These are phyloP conservation scores for Balaeniceps rex DNA, from an alignment of 2,113 vertebrate genomes.

Conservation along the genomic window DNA sequence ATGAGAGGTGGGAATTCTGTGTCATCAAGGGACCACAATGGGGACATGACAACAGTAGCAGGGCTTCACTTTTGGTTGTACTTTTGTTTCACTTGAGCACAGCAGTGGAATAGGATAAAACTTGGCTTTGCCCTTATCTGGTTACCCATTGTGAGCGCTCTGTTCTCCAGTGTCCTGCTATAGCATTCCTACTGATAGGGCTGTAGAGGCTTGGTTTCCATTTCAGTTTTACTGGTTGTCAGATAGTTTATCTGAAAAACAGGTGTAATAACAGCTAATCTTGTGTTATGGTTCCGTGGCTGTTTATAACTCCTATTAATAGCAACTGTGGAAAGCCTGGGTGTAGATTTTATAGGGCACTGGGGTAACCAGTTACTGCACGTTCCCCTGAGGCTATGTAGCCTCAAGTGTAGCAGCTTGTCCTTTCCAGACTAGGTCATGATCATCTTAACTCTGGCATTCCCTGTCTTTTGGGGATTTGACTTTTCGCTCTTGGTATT, in stretches of 20 bases:
- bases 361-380: slow-evolving; percentile 50
- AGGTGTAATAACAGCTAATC: slow-evolving; percentile 46
- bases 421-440: slow-evolving; percentile 15
- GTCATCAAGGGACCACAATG: not conserved
- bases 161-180: not conserved
- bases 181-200: not conserved
- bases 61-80: not conserved
- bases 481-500: not conserved
- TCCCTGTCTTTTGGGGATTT: not conserved
- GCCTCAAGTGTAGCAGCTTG: not conserved
- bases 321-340: not conserved
- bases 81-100: not conserved
- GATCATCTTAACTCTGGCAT: not conserved
- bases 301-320: slow-evolving; percentile 51
- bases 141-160: not conserved
- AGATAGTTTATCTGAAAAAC: slow-evolving; percentile 43
- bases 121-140: not conserved
- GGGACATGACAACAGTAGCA: not conserved
- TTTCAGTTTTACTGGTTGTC: slow-evolving; percentile 44
- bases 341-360: slow-evolving; percentile 29
- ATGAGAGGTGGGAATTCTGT: not conserved
- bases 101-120: not conserved
- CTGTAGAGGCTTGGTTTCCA: not conserved
- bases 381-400: not conserved
- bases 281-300: not conserved